Evolutionary conservation across 2,888 invertebrate species (phyloP).

Genomic region (Camponotus fellah): DNA sequence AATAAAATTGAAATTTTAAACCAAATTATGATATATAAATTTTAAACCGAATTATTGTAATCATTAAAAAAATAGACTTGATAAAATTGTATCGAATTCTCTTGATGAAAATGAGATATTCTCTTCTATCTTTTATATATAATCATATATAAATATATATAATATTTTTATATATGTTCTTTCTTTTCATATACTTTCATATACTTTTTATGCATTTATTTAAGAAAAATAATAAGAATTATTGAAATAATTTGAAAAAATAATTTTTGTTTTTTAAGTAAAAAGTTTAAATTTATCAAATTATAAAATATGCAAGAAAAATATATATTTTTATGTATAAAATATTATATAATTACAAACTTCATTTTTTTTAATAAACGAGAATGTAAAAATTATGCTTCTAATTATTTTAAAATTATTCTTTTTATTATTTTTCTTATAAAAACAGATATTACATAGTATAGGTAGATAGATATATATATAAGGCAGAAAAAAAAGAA

Average conservation of each 20-base stretch:
- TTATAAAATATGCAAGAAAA: too few species aligned
- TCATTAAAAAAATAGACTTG: background rate
- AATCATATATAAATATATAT: background rate
- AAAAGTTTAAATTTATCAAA: too few species aligned
- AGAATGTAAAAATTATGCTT: too few species aligned
- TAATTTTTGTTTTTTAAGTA: too few species aligned
- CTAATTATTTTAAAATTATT: too few species aligned
- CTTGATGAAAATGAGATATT: background rate
- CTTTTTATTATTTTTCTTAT: background rate
- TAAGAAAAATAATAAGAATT: background rate
- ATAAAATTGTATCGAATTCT: background rate
- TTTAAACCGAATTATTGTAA: background rate
- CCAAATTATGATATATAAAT: background rate
- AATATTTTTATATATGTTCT: background rate
- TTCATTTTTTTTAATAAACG: too few species aligned
- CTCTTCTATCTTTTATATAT: background rate
- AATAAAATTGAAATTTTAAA: background rate
- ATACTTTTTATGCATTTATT: background rate
- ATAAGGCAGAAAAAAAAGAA: background rate
- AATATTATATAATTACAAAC: too few species aligned
- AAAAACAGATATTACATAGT: too few species aligned
- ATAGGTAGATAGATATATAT: background rate
- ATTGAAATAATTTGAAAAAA: too few species aligned
- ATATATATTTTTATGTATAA: too few species aligned
- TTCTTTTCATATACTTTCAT: background rate